These are phyloP conservation scores for Argyresthia albistria DNA, from an alignment of 2,888 invertebrate species.

Conservation along the genomic window DNA sequence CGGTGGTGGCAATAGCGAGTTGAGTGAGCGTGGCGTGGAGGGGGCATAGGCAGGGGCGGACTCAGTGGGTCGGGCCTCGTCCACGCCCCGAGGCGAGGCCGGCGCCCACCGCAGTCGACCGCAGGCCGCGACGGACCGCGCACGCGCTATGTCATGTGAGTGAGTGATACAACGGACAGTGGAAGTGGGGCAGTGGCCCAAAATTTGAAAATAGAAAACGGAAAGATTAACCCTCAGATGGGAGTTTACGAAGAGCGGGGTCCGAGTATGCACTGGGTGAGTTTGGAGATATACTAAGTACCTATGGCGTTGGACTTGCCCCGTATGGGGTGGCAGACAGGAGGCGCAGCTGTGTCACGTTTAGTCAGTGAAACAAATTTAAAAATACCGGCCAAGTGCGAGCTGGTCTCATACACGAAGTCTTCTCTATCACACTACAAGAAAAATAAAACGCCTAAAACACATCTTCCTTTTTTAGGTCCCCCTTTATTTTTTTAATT, in stretches of 20 bases:
- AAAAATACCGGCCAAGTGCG: no score
- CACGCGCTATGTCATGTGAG: conserved; percentile 34
- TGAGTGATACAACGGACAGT: conserved; percentile 41
- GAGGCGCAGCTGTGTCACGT: no score
- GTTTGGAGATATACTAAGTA: conserved; percentile 25
- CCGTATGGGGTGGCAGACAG: no score
- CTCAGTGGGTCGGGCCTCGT: conserved; percentile 8
- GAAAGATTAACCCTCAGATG: conserved; percentile 82
- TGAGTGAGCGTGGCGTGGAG: neutral
- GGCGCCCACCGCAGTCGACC: conserved; percentile 37
- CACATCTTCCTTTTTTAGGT: no score
- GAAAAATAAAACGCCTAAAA: no score
- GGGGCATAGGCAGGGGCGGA: neutral
- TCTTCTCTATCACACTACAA: no score
- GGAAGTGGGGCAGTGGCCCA: conserved; percentile 63
- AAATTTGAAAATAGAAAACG: conserved; percentile 65
- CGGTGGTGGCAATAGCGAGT: neutral
- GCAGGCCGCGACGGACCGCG: conserved; percentile 55
- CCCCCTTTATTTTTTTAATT: no score
- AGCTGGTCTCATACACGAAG: no score
- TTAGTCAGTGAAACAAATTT: no score
- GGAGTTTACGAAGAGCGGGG: conserved; percentile 92
- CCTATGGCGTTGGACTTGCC: no score
- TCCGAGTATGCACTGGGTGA: conserved; percentile 94
- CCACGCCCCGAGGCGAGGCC: conserved; percentile 22